Evolutionary conservation across 2,797 vertebrate genomes (phyloP).

Genomic region (Premnoplex brunnescens): DNA sequence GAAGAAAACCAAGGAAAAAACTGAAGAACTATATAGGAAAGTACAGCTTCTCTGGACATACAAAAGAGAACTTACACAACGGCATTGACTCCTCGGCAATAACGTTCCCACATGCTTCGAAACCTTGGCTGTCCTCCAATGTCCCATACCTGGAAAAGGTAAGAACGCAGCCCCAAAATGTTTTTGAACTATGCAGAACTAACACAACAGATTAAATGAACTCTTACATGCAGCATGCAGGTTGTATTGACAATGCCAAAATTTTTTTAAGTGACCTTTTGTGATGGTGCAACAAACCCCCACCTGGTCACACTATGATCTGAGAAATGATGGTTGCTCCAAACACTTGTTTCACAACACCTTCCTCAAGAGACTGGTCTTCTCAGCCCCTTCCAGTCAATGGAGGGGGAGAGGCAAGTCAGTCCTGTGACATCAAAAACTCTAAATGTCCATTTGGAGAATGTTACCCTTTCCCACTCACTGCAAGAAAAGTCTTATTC

Average conservation of each 20-base stretch:
- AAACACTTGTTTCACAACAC: no score
- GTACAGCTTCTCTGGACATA: not conserved
- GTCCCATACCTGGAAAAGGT: constrained; percentile 64
- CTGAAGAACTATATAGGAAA: constrained; percentile 61
- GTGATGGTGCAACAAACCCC: no score
- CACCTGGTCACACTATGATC: no score
- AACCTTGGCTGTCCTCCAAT: constrained; percentile 74
- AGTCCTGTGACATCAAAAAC: not conserved
- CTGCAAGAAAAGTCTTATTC: not conserved
- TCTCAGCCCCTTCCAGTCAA: not conserved
- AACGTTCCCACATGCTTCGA: constrained; percentile 74
- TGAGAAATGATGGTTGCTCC: no score
- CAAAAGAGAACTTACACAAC: constrained; percentile 71
- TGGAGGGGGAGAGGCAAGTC: not conserved
- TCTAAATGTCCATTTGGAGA: not conserved
- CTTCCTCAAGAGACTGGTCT: not conserved
- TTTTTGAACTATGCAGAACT: not conserved
- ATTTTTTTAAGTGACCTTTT: not conserved
- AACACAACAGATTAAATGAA: not conserved
- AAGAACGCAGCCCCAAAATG: not conserved
- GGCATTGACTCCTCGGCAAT: constrained; percentile 76
- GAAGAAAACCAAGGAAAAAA: constrained; percentile 74
- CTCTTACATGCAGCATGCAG: not conserved
- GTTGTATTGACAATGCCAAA: not conserved
- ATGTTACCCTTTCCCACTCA: not conserved